These are phyloP conservation scores for Dryobotodes eremita DNA, from an alignment of 2,888 invertebrate species.

Conservation along the genomic window DNA sequence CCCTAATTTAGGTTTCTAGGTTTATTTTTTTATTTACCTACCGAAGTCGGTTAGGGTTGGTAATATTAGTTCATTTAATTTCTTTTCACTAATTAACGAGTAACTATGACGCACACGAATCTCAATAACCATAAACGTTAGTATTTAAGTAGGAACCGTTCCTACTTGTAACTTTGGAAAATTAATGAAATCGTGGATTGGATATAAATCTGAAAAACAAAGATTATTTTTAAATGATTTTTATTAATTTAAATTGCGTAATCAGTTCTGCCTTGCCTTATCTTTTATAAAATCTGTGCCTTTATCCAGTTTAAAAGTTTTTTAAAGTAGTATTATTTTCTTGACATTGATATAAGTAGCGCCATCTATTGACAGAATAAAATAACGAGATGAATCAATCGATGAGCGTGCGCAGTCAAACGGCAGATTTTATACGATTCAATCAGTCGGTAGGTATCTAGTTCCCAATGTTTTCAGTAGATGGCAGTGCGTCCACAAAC, in stretches of 20 bases:
- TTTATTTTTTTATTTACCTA: neutral
- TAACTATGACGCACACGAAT: too few species aligned
- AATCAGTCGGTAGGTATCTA: neutral
- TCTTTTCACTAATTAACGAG: too few species aligned
- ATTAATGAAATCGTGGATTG: neutral
- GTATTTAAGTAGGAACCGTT: neutral
- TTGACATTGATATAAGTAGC: conserved; percentile 51
- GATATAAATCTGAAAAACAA: neutral
- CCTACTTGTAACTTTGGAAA: neutral
- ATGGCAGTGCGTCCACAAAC: conserved; percentile 24
- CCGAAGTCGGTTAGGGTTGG: neutral
- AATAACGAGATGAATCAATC: conserved; percentile 2
- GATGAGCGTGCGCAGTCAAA: neutral
- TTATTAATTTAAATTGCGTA: neutral
- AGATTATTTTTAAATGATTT: neutral
- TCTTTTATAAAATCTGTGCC: neutral
- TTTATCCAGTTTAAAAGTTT: neutral
- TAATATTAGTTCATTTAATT: neutral
- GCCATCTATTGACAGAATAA: conserved; percentile 66
- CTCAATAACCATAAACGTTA: too few species aligned
- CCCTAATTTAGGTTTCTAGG: neutral
- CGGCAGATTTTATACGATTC: neutral
- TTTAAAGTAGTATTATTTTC: neutral
- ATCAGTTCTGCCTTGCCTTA: too few species aligned
- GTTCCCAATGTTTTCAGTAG: conserved; percentile 8